Percentiles rank a stretch among this genome's conserved stretches.
These are phyloP conservation scores for Agapornis roseicollis DNA, from an alignment of 2,113 vertebrate species.

Conservation along the genomic window DNA sequence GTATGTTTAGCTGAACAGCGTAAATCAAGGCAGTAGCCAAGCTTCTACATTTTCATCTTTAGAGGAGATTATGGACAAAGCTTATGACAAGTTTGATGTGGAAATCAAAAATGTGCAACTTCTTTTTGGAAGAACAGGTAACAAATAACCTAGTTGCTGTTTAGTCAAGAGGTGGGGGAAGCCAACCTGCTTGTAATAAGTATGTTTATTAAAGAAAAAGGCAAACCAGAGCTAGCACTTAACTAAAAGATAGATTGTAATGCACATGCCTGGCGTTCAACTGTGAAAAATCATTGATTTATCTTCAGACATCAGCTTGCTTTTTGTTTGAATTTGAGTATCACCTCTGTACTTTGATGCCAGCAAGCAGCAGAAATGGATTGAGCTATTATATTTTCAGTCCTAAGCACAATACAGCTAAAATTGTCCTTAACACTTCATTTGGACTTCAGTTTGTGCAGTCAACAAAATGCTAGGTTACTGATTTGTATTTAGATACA, in stretches of 20 bases:
- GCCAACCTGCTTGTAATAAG: background rate
- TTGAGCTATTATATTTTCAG: background rate
- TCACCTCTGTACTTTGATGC: background rate
- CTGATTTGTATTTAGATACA: background rate
- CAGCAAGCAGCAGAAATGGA: background rate
- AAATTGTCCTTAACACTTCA: background rate
- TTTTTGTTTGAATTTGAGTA: background rate
- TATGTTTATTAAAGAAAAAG: background rate
- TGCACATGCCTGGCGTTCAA: background rate
- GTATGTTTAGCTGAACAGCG: conserved; percentile 83
- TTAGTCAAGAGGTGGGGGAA: background rate
- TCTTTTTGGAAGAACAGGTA: conserved; percentile 92
- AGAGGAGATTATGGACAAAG: conserved; percentile 96
- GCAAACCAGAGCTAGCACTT: background rate
- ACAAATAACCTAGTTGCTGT: background rate
- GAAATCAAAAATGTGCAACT: conserved; percentile 90
- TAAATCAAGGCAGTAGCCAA: conserved; percentile 75
- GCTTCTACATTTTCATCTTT: conserved; percentile 81
- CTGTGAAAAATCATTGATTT: background rate
- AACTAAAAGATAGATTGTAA: background rate
- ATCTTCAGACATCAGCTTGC: background rate
- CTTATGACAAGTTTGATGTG: conserved; percentile 91
- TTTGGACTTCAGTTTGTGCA: background rate
- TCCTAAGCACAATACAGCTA: background rate
- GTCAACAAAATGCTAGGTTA: background rate